Evolutionary conservation across 2,797 vertebrate species (phyloP).

Genomic region (Pangasius macronema): DNA sequence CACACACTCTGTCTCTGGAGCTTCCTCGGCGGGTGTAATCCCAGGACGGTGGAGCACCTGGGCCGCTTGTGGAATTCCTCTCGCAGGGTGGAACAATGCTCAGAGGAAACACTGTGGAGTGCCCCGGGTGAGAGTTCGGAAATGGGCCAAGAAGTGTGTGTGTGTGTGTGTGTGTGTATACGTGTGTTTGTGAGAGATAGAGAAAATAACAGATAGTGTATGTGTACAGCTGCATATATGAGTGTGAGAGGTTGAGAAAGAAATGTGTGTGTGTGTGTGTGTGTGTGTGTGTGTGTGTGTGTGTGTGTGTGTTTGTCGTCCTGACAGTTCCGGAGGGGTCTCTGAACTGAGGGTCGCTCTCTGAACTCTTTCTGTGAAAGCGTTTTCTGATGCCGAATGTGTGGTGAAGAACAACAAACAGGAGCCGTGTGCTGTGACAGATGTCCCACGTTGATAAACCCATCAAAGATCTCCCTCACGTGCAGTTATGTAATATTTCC

Average conservation of each 20-base stretch:
- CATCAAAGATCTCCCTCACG: conserved; percentile 62
- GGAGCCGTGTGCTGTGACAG: conserved; percentile 68
- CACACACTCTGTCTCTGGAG: conserved; percentile 9
- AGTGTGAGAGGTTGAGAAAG: not conserved
- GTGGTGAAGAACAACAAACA: conserved; percentile 77
- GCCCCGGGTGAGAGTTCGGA: conserved; percentile 65
- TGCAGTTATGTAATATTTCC: conserved; percentile 34
- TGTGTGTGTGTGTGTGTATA: conserved; percentile 39
- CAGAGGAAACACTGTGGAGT: conserved; percentile 54
- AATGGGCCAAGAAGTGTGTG: conserved; percentile 43
- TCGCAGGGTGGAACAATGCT: conserved; percentile 72
- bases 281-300: conserved; percentile 9
- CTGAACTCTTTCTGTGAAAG: conserved; percentile 73
- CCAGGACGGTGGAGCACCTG: conserved; percentile 47
- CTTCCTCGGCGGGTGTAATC: conserved; percentile 49
- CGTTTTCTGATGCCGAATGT: conserved; percentile 72
- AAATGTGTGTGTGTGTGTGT: conserved; percentile 3
- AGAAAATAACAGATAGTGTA: not conserved
- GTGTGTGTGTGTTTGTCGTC: conserved; percentile 20
- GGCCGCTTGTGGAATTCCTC: conserved; percentile 68
- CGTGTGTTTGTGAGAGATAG: not conserved
- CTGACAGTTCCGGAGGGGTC: conserved; percentile 29
- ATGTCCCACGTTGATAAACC: conserved; percentile 75
- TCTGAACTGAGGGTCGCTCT: conserved; percentile 65
- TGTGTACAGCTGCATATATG: not conserved